A percentile compares a stretch with the other conserved stretches of the same genome.
Evolutionary conservation across 1,140 invertebrate genomes (phyloP).

Genomic region (Coelopa frigida): DNA sequence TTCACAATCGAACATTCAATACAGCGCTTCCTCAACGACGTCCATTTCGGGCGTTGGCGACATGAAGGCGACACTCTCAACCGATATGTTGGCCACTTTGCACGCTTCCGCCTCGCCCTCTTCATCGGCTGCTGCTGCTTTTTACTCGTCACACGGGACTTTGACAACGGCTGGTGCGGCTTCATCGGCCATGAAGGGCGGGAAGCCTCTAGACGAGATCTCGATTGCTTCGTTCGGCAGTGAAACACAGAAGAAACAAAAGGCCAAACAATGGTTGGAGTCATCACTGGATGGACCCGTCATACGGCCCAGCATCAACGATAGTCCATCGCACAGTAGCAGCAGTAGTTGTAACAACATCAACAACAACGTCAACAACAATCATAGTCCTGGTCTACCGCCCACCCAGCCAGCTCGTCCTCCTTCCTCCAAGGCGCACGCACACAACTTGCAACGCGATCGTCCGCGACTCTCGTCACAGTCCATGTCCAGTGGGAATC

Average conservation of each 20-base stretch:
- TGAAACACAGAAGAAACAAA: constrained; percentile 26
- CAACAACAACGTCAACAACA: too few relatives aligned
- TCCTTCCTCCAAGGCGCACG: background rate
- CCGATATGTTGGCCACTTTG: constrained; percentile 35
- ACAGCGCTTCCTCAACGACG: background rate
- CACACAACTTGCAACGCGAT: background rate
- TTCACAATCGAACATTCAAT: constrained; percentile 28
- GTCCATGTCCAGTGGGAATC: constrained; percentile 27
- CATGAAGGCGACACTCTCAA: constrained; percentile 28
- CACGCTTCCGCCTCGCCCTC: too few relatives aligned
- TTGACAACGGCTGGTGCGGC: background rate
- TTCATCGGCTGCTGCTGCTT: background rate
- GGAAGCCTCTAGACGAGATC: constrained; percentile 30
- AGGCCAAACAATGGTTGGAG: constrained; percentile 47
- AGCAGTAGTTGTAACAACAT: too few relatives aligned
- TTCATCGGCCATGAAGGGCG: too few relatives aligned
- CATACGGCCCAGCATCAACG: constrained; percentile 24
- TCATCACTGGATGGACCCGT: constrained; percentile 48
- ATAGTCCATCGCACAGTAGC: too few relatives aligned
- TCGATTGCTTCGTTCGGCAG: constrained; percentile 23
- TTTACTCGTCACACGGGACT: background rate
- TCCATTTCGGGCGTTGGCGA: background rate
- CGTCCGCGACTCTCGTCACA: constrained; percentile 32
- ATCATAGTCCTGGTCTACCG: too few relatives aligned
- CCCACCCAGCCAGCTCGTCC: too few relatives aligned